Evolutionary conservation across 2,888 invertebrate species (phyloP), one percentile per base, ranked within the genome.

Genomic region (Andrena flavipes): DNA sequence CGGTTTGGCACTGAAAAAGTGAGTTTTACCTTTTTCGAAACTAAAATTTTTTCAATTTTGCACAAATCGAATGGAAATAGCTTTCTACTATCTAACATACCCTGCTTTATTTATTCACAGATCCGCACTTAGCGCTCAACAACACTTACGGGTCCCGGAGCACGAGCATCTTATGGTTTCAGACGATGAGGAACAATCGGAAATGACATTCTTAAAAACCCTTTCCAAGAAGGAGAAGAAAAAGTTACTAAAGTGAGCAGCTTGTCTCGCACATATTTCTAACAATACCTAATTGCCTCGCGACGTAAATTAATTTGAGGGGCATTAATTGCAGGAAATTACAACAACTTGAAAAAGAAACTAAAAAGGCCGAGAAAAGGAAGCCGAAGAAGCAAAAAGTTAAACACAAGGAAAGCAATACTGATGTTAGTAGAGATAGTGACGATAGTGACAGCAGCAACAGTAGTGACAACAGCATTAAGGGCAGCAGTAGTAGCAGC

Each of bases 191-290:
- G 94, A 94, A 78, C 94, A 95, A 78, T 96, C 96, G n/a, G 97
- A 97, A 94, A 95, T 96, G 26, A 96, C 97, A 80, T 97, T 99
- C 87, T 95, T 99, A 6, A 98, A 97, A 92, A 97, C 97, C 0
- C 94, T 99, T 20, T 96, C 97, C 5, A 97, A 96, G 83, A 97
- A 98, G 90, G 98, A 99, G 92, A 99, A 99, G 94, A 96, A 98
- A 89, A 98, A 98, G 91, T 94, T 99, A 23, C 94, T 99, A n/a
- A 98, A 97, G 97, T 97, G 95, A 78, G 56, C 72, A 23, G 64
- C 23, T 73, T 29, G 4, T 4, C 23, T 26, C 42, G 3, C 5
- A 48, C 8, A 59, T 30, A 10, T 51, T 4, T 59, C 2, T n/a
- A 59, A 59, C 60, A 70, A 35, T 54, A 60, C 20, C 42, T 51